Conservation (phyloP, 1,140 invertebrate genomes). For the Streblospio benedicti region DNA sequence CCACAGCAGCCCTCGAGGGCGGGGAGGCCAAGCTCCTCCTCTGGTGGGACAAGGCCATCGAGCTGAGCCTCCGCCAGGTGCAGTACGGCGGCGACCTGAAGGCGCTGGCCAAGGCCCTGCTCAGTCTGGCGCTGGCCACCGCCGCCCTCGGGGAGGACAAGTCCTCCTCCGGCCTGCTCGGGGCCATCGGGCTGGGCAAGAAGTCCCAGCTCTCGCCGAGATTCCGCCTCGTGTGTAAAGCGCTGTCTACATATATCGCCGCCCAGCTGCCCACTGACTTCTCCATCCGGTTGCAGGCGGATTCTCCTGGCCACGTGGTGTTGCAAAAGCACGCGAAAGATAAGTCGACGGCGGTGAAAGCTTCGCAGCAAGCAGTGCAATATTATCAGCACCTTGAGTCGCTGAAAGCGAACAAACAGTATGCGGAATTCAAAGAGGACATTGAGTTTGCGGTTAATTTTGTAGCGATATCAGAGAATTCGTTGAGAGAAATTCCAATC, state of each 20-base stretch:
- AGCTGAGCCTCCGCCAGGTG: conserved; percentile 50
- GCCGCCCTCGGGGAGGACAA: conserved; percentile 53
- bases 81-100: conserved; percentile 44
- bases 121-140: conserved; percentile 48
- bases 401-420: conserved; percentile 13
- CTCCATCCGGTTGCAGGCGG: conserved; percentile 4
- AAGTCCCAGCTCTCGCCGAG: conserved; percentile 51
- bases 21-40: conserved; percentile 56
- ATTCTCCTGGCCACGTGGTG: background rate
- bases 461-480: background rate
- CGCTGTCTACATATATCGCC: conserved; percentile 8
- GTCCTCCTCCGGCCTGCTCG: conserved; percentile 54
- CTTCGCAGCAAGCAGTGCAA: conserved; percentile 4
- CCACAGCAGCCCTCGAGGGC: conserved; percentile 39
- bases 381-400: conserved; percentile 2
- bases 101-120: conserved; percentile 48
- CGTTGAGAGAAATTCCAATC: background rate
- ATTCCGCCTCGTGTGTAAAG: conserved; percentile 10
- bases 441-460: background rate
- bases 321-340: background rate
- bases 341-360: background rate
- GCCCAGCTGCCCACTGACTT: conserved; percentile 10
- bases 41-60: conserved; percentile 54
- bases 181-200: conserved; percentile 58
- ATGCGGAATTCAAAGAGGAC: conserved; percentile 5